Evolutionary conservation across 2,797 vertebrate genomes (phyloP).

Genomic region (Lutjanus campechanus): DNA sequence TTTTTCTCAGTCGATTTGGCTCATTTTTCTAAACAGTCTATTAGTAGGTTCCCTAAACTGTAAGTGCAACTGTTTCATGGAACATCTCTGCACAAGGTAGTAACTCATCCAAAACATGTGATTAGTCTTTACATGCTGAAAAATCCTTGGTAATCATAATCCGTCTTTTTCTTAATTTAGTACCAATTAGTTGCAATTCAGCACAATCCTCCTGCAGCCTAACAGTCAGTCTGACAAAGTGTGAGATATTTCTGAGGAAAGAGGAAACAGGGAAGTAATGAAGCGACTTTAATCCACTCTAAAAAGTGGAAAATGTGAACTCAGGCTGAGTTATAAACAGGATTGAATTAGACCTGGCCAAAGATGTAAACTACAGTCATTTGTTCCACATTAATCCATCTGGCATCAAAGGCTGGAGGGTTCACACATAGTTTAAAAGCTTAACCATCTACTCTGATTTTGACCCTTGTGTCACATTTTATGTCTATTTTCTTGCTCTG

Average conservation of each 20-base stretch:
- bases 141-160: not conserved
- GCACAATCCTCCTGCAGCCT: not conserved
- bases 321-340: slow-evolving; percentile 28
- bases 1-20: too few relatives aligned
- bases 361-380: slow-evolving; percentile 53
- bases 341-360: slow-evolving; percentile 48
- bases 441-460: not conserved
- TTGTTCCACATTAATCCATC: slow-evolving; percentile 53
- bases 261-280: not conserved
- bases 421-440: slow-evolving; percentile 45
- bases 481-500: not conserved
- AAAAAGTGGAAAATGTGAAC: slow-evolving; percentile 35
- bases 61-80: too few relatives aligned
- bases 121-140: not conserved
- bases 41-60: too few relatives aligned
- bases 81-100: too few relatives aligned
- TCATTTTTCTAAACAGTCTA: too few relatives aligned
- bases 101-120: too few relatives aligned
- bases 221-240: not conserved
- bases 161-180: not conserved
- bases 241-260: not conserved
- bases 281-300: slow-evolving; percentile 22
- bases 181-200: not conserved
- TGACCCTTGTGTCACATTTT: too few relatives aligned
- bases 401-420: slow-evolving; percentile 41